Percentiles rank a stretch among this genome's conserved stretches.
These are phyloP conservation scores for Periparus ater DNA, from an alignment of 2,797 vertebrate species.

Conservation along the genomic window DNA sequence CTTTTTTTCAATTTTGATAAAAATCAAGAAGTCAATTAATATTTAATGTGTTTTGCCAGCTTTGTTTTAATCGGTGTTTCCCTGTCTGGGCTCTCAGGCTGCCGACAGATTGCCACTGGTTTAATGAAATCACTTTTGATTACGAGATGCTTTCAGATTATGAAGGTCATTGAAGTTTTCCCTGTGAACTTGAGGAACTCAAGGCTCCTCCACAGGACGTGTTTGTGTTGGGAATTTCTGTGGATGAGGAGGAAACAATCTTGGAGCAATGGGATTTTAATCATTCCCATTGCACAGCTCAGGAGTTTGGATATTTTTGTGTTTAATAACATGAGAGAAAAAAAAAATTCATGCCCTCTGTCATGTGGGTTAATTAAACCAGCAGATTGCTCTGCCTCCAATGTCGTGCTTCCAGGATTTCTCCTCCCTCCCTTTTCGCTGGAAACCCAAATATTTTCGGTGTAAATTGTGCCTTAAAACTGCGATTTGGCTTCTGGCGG, in stretches of 20 bases:
- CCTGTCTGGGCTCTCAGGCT: neutral
- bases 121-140: neutral
- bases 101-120: neutral
- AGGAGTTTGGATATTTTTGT: neutral
- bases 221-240: neutral
- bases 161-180: neutral
- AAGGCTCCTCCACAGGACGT: fast-evolving
- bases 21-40: conserved; percentile 9
- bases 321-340: neutral
- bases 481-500: neutral
- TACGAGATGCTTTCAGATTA: neutral
- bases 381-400: neutral
- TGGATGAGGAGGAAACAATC: neutral
- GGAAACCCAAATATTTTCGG: conserved; percentile 8
- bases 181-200: neutral
- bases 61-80: neutral
- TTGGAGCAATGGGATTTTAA: neutral
- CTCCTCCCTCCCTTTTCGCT: neutral
- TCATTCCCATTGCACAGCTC: fast-evolving
- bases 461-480: neutral
- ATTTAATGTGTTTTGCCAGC: neutral
- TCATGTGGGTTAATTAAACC: neutral
- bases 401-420: neutral
- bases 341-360: neutral
- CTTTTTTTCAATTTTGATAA: neutral